Evolutionary conservation across 2,113 vertebrate genomes (phyloP).

Genomic region (Bubo blakistoni): DNA sequence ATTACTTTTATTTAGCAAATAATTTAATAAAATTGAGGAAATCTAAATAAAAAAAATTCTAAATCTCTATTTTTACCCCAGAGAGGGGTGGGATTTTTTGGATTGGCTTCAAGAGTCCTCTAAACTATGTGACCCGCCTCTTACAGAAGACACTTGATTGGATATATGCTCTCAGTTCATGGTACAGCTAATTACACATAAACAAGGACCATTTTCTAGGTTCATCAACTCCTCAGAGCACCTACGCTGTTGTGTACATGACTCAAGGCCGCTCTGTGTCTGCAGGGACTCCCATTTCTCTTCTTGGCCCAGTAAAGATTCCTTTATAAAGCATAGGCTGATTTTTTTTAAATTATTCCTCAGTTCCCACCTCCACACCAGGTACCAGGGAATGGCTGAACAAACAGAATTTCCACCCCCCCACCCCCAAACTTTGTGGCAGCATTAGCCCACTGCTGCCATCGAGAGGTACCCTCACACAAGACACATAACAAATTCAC

Average conservation of each 20-base stretch:
- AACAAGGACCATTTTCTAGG: neutral
- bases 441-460: neutral
- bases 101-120: neutral
- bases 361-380: neutral
- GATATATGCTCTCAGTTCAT: neutral
- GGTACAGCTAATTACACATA: neutral
- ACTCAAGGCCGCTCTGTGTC: neutral
- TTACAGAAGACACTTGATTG: neutral
- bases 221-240: neutral
- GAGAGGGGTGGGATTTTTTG: rapidly evolving
- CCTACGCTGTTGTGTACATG: neutral
- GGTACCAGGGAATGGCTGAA: neutral
- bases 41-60: neutral
- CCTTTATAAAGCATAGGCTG: neutral
- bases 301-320: neutral
- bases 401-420: neutral
- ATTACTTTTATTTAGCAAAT: neutral
- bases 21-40: neutral
- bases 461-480: neutral
- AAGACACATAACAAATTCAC: neutral
- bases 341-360: neutral
- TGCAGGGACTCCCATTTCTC: neutral
- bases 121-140: neutral
- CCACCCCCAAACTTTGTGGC: neutral
- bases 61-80: neutral